A percentile compares a stretch with the other conserved stretches of the same genome.
phyloP scores from a whole-genome alignment of 2,888 invertebrate genomes.

The Polymixis lichenea region DNA sequence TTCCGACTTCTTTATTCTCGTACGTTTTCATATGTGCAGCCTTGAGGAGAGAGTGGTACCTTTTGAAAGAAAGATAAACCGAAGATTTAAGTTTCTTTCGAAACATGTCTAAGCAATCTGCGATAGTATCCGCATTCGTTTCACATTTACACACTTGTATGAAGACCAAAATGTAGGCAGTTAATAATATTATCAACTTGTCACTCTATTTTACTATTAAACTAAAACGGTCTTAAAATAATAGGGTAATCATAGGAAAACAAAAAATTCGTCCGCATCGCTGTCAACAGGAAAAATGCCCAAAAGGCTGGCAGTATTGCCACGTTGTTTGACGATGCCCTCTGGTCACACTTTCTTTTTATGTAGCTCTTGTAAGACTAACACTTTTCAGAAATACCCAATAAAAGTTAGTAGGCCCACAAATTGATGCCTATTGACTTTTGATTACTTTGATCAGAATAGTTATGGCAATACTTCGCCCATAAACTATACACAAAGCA shows the following conservation, averaged over 20 bases:
- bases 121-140: not conserved
- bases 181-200: not conserved
- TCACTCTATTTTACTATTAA: not conserved
- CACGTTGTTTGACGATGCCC: no score
- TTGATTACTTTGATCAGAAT: not conserved
- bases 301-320: no score
- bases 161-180: not conserved
- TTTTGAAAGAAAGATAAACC: not conserved
- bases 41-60: not conserved
- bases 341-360: no score
- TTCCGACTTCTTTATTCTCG: not conserved
- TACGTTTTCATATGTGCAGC: no score
- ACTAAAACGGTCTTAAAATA: no score
- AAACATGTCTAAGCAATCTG: not conserved
- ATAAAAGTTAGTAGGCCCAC: not conserved
- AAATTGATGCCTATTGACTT: not conserved
- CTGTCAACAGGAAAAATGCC: no score
- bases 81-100: not conserved
- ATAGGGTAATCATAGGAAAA: no score
- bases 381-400: not conserved
- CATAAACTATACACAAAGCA: slow-evolving; percentile 47
- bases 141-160: not conserved
- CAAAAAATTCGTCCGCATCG: no score
- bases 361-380: not conserved
- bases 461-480: not conserved